Conservation (phyloP, 2,888 invertebrate species). For the Drosophila trichaetosa region DNA sequence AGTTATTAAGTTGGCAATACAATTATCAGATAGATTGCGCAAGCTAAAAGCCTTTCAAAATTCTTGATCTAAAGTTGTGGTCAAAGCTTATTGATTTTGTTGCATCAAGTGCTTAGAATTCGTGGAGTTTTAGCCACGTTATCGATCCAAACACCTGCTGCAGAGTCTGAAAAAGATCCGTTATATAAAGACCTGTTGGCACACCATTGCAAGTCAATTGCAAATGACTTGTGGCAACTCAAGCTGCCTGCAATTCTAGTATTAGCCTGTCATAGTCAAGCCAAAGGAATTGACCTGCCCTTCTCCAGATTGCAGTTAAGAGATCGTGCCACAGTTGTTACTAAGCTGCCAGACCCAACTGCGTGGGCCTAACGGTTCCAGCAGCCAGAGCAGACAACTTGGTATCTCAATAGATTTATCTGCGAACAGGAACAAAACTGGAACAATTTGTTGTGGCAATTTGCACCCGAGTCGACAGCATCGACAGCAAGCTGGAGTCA, state of each 20-base stretch:
- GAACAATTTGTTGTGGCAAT: conserved; percentile 69
- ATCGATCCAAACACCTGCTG: conserved; percentile 34
- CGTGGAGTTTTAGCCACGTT: conserved; percentile 4
- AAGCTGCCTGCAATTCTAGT: conserved; percentile 14
- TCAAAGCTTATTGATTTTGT: neutral
- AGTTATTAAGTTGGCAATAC: neutral
- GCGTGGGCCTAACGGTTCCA: conserved; percentile 52
- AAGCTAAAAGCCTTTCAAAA: neutral
- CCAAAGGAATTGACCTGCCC: conserved; percentile 45
- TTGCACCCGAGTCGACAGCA: conserved; percentile 57
- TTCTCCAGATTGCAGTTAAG: conserved; percentile 28
- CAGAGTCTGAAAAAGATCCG: conserved; percentile 9
- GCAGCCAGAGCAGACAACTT: conserved; percentile 15
- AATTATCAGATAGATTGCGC: neutral
- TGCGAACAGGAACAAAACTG: conserved; percentile 46
- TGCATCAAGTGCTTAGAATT: neutral
- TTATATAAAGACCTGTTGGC: conserved; percentile 21
- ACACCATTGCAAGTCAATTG: conserved; percentile 17
- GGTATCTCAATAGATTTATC: conserved; percentile 65
- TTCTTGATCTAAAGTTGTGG: neutral
- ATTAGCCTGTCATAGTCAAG: conserved; percentile 14
- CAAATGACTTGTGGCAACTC: conserved; percentile 31
- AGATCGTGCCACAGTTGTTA: conserved; percentile 63
- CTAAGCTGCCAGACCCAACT: conserved; percentile 28
- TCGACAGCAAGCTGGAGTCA: conserved; percentile 17